Percentiles rank a stretch among this genome's conserved stretches.
Conservation (phyloP, 2,888 invertebrate genomes). For the Caenorhabditis uteleia region DNA sequence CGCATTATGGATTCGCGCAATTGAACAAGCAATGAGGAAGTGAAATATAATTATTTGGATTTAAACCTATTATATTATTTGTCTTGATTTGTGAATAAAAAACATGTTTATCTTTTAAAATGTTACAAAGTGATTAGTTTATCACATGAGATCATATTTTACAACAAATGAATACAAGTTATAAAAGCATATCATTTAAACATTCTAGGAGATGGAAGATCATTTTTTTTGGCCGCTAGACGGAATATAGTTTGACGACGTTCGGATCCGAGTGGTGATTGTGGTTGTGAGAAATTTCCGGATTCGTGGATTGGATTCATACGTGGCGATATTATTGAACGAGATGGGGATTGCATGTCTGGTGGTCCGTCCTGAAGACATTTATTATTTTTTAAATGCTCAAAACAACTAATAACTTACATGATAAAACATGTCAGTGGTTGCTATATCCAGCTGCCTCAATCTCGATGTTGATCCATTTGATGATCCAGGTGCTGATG, state of each 20-base stretch:
- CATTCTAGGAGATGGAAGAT: slow-evolving; percentile 4
- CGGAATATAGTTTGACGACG: slow-evolving; percentile 7
- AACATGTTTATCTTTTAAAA: no score
- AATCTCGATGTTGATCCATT: slow-evolving; percentile 20
- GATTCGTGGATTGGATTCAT: slow-evolving; percentile 15
- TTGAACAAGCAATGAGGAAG: no score
- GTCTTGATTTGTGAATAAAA: no score
- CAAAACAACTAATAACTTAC: neutral
- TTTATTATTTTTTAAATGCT: neutral
- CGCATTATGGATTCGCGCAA: slow-evolving; percentile 54
- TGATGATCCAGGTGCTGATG: slow-evolving; percentile 12
- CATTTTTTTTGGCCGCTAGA: slow-evolving; percentile 12
- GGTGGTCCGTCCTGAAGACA: slow-evolving; percentile 16
- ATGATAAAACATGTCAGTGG: slow-evolving; percentile 26
- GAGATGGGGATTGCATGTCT: slow-evolving; percentile 12
- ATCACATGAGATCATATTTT: no score
- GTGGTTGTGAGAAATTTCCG: no score
- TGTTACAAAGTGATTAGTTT: no score
- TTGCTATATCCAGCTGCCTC: slow-evolving; percentile 21
- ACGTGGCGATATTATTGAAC: slow-evolving; percentile 10
- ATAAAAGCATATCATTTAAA: slow-evolving; percentile 1
- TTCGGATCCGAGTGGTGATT: slow-evolving; percentile 6
- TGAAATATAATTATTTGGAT: no score
- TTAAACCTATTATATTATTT: slow-evolving; percentile 1
- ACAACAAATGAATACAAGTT: neutral